phyloP scores from a whole-genome alignment of 2,797 vertebrate genomes.

The Odontamblyopus lacepedii region DNA sequence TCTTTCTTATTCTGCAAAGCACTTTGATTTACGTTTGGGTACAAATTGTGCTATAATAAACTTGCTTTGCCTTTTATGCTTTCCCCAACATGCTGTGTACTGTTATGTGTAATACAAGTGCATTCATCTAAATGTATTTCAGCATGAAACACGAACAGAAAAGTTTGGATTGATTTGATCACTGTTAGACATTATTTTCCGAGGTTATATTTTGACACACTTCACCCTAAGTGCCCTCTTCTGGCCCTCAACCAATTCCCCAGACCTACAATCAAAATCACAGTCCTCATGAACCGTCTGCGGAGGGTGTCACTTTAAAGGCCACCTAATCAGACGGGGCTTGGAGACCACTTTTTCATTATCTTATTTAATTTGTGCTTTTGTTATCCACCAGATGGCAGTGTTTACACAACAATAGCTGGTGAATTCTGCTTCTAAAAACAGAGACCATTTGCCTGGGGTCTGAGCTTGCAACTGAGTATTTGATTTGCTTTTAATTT shows the following conservation, averaged over 20 bases:
- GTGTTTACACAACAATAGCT: conserved; percentile 11
- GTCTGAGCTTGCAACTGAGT: neutral
- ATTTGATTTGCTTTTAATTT: too few species aligned
- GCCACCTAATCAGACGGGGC: too few species aligned
- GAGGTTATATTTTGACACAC: neutral
- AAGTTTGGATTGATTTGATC: neutral
- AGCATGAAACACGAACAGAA: neutral
- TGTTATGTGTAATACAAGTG: too few species aligned
- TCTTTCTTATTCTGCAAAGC: too few species aligned
- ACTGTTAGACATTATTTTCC: neutral
- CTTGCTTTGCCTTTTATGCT: too few species aligned
- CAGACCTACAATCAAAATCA: neutral
- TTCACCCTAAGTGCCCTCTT: neutral
- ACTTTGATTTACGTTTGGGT: too few species aligned
- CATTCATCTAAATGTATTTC: too few species aligned
- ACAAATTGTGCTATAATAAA: too few species aligned
- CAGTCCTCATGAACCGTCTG: neutral
- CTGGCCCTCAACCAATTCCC: neutral
- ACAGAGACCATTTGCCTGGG: too few species aligned
- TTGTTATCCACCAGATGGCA: conserved; percentile 34
- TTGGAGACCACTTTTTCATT: neutral
- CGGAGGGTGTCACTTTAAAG: too few species aligned
- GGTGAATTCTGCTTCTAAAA: neutral
- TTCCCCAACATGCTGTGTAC: too few species aligned
- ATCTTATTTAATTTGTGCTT: neutral